Percentiles rank a stretch among this genome's conserved stretches.
Evolutionary conservation across 2,888 invertebrate species (phyloP).

Genomic region (Cetonia aurata): DNA sequence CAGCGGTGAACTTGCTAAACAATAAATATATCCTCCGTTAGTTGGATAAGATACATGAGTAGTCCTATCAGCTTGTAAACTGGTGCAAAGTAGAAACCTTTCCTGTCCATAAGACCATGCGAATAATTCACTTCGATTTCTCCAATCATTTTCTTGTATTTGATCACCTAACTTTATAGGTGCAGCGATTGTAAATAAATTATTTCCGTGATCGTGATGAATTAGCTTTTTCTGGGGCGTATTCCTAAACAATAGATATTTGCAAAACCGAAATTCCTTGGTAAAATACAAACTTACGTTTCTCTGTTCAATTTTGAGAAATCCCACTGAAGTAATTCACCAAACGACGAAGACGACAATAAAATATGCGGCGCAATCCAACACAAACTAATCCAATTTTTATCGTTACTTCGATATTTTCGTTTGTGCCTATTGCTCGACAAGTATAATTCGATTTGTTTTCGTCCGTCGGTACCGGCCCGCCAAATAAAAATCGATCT

Average conservation of each 20-base stretch:
- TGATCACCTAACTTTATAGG: constrained; percentile 55
- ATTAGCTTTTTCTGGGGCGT: constrained; percentile 53
- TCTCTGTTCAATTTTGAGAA: constrained; percentile 61
- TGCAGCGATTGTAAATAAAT: constrained; percentile 74
- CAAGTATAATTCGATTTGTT: constrained; percentile 62
- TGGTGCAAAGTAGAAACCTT: constrained; percentile 70
- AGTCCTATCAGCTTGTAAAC: constrained; percentile 61
- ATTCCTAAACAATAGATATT: constrained; percentile 17
- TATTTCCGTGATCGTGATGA: constrained; percentile 70
- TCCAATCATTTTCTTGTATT: constrained; percentile 55
- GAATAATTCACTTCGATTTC: constrained; percentile 61
- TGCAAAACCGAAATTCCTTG: not conserved
- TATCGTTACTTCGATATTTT: constrained; percentile 52
- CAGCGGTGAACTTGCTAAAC: constrained; percentile 74
- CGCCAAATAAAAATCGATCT: constrained; percentile 76
- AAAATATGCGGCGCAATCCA: constrained; percentile 74
- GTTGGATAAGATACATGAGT: constrained; percentile 68
- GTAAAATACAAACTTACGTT: constrained; percentile 50
- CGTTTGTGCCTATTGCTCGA: constrained; percentile 57
- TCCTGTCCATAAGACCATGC: constrained; percentile 76
- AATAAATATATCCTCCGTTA: constrained; percentile 76
- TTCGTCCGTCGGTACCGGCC: constrained; percentile 72
- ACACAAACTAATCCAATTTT: constrained; percentile 68
- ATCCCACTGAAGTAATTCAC: constrained; percentile 75
- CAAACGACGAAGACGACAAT: constrained; percentile 71